These are phyloP conservation scores for Drosophila subpulchrella DNA, from an alignment of 1,140 invertebrate genomes.

Conservation along the genomic window DNA sequence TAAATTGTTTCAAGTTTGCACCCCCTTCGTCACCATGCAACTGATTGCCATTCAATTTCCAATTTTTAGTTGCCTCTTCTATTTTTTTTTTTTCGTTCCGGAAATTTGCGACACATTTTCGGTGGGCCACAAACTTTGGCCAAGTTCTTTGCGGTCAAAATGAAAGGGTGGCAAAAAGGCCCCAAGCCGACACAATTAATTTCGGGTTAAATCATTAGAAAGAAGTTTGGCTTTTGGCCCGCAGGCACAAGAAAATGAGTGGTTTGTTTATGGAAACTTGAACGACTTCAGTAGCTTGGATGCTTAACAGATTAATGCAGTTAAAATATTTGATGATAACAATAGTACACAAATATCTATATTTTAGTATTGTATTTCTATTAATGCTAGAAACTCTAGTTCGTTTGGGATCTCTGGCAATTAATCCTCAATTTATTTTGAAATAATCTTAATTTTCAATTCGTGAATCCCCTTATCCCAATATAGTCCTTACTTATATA, in stretches of 20 bases:
- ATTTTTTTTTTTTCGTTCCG: not conserved
- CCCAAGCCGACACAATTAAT: conserved; percentile 35
- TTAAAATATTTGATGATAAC: no score
- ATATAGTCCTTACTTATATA: not conserved
- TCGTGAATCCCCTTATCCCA: not conserved
- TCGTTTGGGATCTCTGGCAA: not conserved
- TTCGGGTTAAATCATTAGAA: conserved; percentile 44
- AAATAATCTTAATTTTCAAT: not conserved
- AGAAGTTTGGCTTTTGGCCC: conserved; percentile 21
- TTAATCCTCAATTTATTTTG: not conserved
- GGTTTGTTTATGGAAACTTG: conserved; percentile 11
- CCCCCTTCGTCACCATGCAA: not conserved
- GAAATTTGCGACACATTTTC: conserved; percentile 12
- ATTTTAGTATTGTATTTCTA: no score
- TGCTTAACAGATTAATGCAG: no score
- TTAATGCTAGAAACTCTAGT: no score
- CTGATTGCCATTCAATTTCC: conserved; percentile 36
- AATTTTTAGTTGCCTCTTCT: not conserved
- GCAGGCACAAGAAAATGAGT: not conserved
- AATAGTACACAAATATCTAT: no score
- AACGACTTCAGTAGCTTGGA: not conserved
- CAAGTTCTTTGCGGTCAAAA: conserved; percentile 22
- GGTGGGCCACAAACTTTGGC: conserved; percentile 9
- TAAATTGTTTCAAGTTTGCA: conserved; percentile 38
- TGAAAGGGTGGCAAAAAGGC: conserved; percentile 1